A percentile compares a stretch with the other conserved stretches of the same genome.
These are phyloP conservation scores for Pantherophis vulpinus DNA, from an alignment of 2,797 vertebrate species.

Conservation along the genomic window DNA sequence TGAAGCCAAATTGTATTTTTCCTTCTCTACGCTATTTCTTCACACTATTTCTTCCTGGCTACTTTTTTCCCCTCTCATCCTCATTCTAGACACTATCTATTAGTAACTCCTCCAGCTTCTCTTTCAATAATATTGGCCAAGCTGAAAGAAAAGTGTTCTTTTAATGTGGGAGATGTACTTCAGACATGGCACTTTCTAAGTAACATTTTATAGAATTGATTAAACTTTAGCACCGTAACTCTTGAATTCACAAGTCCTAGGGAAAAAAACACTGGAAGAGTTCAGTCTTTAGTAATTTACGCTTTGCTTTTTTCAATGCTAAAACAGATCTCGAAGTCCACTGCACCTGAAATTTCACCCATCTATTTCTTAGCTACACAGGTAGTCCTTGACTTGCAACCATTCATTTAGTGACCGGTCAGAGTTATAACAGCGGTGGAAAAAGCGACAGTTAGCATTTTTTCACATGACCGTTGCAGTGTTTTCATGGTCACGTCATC, in stretches of 20 bases:
- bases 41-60: slow-evolving; percentile 34
- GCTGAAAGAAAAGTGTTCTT: slow-evolving; percentile 73
- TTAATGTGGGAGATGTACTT: slow-evolving; percentile 76
- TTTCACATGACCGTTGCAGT: too few relatives aligned
- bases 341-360: slow-evolving; percentile 55
- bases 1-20: slow-evolving; percentile 42
- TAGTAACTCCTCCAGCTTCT: slow-evolving; percentile 31
- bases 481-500: too few relatives aligned
- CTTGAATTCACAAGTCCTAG: slow-evolving; percentile 73
- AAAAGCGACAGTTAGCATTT: too few relatives aligned
- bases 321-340: slow-evolving; percentile 55
- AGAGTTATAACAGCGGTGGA: too few relatives aligned
- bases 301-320: slow-evolving; percentile 64
- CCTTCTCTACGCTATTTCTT: background rate
- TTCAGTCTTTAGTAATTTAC: slow-evolving; percentile 64
- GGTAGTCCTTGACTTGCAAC: background rate
- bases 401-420: background rate
- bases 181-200: slow-evolving; percentile 73
- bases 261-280: slow-evolving; percentile 70
- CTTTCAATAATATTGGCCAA: slow-evolving; percentile 64
- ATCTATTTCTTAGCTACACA: slow-evolving; percentile 26
- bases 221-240: slow-evolving; percentile 79
- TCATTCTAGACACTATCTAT: slow-evolving; percentile 28
- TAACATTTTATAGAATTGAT: slow-evolving; percentile 80
- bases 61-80: slow-evolving; percentile 9